phyloP scores from a whole-genome alignment of 1,140 invertebrate species.

The Saccostrea glomerata region DNA sequence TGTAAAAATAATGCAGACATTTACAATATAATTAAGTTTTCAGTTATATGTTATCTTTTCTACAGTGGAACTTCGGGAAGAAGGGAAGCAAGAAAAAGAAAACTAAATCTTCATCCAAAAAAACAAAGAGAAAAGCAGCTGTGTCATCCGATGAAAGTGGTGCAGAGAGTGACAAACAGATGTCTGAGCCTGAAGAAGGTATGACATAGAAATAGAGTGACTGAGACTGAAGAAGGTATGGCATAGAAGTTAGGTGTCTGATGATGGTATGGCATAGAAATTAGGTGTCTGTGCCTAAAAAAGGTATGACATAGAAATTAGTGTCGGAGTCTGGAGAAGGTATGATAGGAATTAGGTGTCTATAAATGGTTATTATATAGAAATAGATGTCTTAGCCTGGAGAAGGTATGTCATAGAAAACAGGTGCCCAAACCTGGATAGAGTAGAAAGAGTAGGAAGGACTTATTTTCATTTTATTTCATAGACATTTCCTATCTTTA shows the following conservation, averaged over 20 bases:
- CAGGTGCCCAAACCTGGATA: not conserved
- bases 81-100: conserved; percentile 83
- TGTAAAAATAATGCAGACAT: no score
- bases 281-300: not conserved
- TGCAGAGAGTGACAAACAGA: conserved; percentile 79
- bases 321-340: conserved; percentile 85
- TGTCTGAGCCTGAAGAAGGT: conserved; percentile 85
- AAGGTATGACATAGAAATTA: conserved; percentile 61
- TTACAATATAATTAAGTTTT: no score
- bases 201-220: conserved; percentile 32
- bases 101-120: conserved; percentile 70
- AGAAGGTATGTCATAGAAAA: not conserved
- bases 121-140: conserved; percentile 80
- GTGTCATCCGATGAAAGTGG: conserved; percentile 81
- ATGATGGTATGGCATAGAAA: not conserved
- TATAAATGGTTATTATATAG: not conserved
- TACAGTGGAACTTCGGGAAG: conserved; percentile 83
- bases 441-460: not conserved
- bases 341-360: conserved; percentile 49
- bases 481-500: conserved; percentile 59
- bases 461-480: not conserved
- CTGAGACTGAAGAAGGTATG: not conserved
- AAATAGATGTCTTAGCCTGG: no score
- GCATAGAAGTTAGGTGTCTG: not conserved
- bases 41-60: not conserved